Conservation (phyloP, 2,113 vertebrate species). For the Lucifuga dentata region DNA sequence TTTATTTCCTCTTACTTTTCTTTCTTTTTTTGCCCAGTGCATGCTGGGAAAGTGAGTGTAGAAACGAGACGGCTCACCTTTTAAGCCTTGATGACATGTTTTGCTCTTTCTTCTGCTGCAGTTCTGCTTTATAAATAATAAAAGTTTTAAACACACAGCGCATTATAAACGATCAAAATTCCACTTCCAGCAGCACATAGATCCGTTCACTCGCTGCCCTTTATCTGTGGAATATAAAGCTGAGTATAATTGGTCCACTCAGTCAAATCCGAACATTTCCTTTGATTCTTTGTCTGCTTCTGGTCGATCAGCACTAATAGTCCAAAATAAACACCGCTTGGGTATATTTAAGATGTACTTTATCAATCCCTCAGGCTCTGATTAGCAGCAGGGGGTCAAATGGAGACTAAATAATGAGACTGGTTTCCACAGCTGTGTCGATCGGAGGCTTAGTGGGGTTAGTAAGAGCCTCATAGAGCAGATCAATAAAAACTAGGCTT, state of each 20-base stretch:
- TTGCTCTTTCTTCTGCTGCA: no score
- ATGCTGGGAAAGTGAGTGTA: no score
- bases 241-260: constrained; percentile 24
- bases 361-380: constrained; percentile 68
- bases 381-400: constrained; percentile 70
- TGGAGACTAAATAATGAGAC: constrained; percentile 58
- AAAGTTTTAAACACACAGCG: not conserved
- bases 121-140: no score
- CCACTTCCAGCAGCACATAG: not conserved
- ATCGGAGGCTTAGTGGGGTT: constrained; percentile 43
- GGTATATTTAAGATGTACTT: constrained; percentile 55
- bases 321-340: constrained; percentile 33
- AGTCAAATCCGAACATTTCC: constrained; percentile 34
- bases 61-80: no score
- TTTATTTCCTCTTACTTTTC: not conserved
- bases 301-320: constrained; percentile 62
- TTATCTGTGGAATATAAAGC: constrained; percentile 24
- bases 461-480: constrained; percentile 32
- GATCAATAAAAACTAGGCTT: constrained; percentile 63
- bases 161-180: constrained; percentile 1
- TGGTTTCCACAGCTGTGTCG: constrained; percentile 43
- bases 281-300: constrained; percentile 40
- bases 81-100: no score
- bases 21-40: not conserved
- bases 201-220: constrained; percentile 14